Base-by-base conservation (phyloP, 2,113 vertebrate genomes). In the Leptodactylus fuscus region DNA sequence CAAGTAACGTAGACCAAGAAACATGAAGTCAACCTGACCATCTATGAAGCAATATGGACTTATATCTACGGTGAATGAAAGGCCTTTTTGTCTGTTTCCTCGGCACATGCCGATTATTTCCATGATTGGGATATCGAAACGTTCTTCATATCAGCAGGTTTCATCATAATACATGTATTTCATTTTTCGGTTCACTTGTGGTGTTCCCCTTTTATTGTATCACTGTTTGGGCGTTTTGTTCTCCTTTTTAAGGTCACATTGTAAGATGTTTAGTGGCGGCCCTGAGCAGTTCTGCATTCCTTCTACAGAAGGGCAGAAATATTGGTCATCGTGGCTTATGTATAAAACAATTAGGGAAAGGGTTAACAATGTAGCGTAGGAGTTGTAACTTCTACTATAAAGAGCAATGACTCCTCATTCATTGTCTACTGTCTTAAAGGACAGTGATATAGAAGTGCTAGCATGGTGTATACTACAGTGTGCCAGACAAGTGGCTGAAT, bases 241-340 rank as follows among this genome's bases (percentile, higher is more conserved):
- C 82, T 27, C 82, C 36, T 83, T 83, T 74, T 16, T 70, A 46
- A 16, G n/a, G 62, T 82, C 29, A 36, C 65, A 69, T 24, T 69
- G 55, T 67, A 82, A 82, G 51, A 51, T 12, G 22, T 7, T 13
- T 53, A 18, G n/a, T 34, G 5, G 15, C 22, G 36, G 41, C 24
- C 15, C 44, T 1, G 53, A 18, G 34, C 7, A 60, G 76, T 36
- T 79, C 36, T 55, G 10, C 38, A 79, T 79, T 34, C 81, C 51
- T 70, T 34, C 46, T 6, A 41, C 49, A 58, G 67, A 58, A 58
- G n/a, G n/a, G 9, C 6, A 24, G 8, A 24, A 58, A 6, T 58
- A 53, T 3, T 22, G 41, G n/a, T n/a, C n/a, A n/a, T n/a, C n/a
- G n/a, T n/a, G n/a, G n/a, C n/a, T n/a, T n/a, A n/a, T n/a, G n/a